Conservation (phyloP, 2,888 invertebrate species). For the Eupithecia tripunctaria region DNA sequence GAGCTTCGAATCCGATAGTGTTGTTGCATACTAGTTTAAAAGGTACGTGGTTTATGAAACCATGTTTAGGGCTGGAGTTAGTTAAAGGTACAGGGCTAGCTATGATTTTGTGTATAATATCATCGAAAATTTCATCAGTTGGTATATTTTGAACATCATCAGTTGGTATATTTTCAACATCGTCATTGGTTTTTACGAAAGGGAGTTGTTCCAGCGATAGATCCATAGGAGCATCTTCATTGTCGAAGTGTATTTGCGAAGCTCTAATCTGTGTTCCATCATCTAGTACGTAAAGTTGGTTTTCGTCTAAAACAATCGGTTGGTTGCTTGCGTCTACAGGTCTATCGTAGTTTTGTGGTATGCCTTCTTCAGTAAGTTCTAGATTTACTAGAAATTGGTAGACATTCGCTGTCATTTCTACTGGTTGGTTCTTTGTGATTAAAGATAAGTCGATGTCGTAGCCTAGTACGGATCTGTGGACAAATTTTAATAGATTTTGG, state of each 20-base stretch:
- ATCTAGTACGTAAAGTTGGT: slow-evolving; percentile 71
- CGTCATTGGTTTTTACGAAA: slow-evolving; percentile 65
- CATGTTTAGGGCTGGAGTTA: slow-evolving; percentile 63
- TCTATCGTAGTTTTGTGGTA: slow-evolving; percentile 24
- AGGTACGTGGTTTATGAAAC: slow-evolving; percentile 70
- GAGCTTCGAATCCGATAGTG: slow-evolving; percentile 70
- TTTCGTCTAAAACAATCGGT: slow-evolving; percentile 47
- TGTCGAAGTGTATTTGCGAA: slow-evolving; percentile 80
- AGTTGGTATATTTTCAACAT: slow-evolving; percentile 48
- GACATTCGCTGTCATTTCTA: slow-evolving; percentile 70
- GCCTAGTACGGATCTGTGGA: slow-evolving; percentile 67
- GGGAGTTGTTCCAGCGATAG: slow-evolving; percentile 73
- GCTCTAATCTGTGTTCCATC: slow-evolving; percentile 79
- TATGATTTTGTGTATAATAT: slow-evolving; percentile 66
- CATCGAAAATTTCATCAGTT: slow-evolving; percentile 44
- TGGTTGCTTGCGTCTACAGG: slow-evolving; percentile 17
- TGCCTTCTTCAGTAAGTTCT: slow-evolving; percentile 51
- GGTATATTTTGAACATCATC: slow-evolving; percentile 44
- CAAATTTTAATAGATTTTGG: background rate
- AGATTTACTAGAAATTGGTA: slow-evolving; percentile 72
- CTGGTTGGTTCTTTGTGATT: slow-evolving; percentile 71
- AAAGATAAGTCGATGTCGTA: slow-evolving; percentile 75
- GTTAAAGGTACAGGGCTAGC: slow-evolving; percentile 68
- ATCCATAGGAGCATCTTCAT: slow-evolving; percentile 73
- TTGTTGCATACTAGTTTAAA: slow-evolving; percentile 74